Conservation (phyloP, 2,797 vertebrate species). For the Tarsius wallacei region DNA sequence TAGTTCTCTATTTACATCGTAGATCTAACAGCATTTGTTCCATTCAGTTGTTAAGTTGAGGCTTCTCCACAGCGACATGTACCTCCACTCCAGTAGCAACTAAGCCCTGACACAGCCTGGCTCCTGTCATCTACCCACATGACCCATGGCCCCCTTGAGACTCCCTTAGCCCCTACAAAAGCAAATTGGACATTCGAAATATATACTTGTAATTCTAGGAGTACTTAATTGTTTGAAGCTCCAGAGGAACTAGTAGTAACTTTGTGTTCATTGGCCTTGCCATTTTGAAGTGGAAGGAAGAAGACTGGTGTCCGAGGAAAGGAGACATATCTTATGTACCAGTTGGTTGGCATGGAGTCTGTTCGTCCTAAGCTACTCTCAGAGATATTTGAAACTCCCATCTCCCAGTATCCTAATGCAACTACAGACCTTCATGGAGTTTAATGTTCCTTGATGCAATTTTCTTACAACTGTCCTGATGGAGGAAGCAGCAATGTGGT, state of each 20-base stretch:
- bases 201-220: neutral
- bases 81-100: neutral
- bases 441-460: conserved; percentile 11
- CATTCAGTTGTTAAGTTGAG: neutral
- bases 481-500: neutral
- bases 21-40: neutral
- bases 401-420: neutral
- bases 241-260: neutral
- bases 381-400: neutral
- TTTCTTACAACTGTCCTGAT: neutral
- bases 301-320: neutral
- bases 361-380: neutral
- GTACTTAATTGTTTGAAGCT: conserved; percentile 28
- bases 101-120: neutral
- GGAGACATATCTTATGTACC: neutral
- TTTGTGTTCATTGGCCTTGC: conserved; percentile 40
- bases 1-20: neutral
- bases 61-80: neutral
- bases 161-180: neutral
- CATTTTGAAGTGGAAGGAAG: neutral
- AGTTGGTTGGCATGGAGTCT: neutral
- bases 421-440: neutral
- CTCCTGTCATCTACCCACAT: neutral
- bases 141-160: neutral
- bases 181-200: neutral